Evolutionary conservation across 1,140 invertebrate genomes (phyloP), one percentile per base, ranked within the genome.

Genomic region (Ridgeia piscesae): DNA sequence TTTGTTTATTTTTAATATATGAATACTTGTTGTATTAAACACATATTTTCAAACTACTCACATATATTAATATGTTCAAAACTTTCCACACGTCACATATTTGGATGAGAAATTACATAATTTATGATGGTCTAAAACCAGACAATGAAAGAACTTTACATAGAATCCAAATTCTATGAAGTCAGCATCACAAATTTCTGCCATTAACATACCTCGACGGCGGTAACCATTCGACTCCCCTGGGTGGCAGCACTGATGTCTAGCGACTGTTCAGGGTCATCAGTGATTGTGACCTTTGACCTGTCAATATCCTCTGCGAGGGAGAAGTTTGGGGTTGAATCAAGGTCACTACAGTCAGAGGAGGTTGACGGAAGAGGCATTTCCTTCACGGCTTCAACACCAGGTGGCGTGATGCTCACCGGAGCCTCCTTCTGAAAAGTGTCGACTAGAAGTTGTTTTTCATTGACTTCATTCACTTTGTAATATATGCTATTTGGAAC

Each of bases 391-490:
- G 91, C 91, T 33, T 50, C 91, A 9, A 35, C n/a, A 31, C 35
- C 33, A 27, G 33, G n/a, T 91, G 88, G 33, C 27, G 34, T 88
- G 50, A 33, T 50, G 21, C 90, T 88, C 31, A 35, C 21, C 34
- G 42, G 35, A 91, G 34, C 34, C 48, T 77, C 48, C 33, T 33
- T 89, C 14, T 31, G 89, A 90, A 89, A 35, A 93, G 58, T 34
- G 35, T 97, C 96, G 94, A 96, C 35, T 21, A 77, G 58, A 77
- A 8, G 58, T 77, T 31, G 58, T 77, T 77, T 77, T 77, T 77
- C 14, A 77, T 31, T 77, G 14, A 31, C 8, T 14, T 27, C 27
- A 77, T 77, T 50, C 21, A 50, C 48, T 77, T 77, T 31, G 2
- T 77, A 17, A 77, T n/a, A n/a, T n/a, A 11, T 21, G 8, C 48